These are phyloP conservation scores for Pithys albifrons DNA, from an alignment of 2,113 vertebrate genomes.

Conservation along the genomic window DNA sequence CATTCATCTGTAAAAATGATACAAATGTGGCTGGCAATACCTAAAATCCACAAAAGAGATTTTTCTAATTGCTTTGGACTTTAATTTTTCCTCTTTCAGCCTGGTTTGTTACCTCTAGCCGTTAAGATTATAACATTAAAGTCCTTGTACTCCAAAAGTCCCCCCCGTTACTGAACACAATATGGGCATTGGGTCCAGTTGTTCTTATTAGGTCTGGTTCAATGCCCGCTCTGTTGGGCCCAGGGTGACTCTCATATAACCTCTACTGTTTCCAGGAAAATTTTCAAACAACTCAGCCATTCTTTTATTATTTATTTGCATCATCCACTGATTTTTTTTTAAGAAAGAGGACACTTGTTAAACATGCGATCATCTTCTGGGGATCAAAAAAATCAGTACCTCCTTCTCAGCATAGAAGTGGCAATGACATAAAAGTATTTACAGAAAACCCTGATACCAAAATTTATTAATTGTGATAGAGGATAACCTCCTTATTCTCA, in stretches of 20 bases:
- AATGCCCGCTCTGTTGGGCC: neutral
- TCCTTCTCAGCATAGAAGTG: neutral
- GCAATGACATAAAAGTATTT: neutral
- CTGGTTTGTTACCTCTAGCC: conserved; percentile 20
- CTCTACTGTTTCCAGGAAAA: conserved; percentile 14
- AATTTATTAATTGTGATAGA: neutral
- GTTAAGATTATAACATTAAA: conserved; percentile 21
- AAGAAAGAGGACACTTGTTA: neutral
- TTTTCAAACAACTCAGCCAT: conserved; percentile 21
- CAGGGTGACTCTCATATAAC: conserved; percentile 30
- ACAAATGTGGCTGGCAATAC: neutral
- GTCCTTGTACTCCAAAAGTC: neutral
- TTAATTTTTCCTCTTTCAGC: neutral
- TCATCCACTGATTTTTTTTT: neutral
- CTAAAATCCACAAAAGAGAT: conserved; percentile 2
- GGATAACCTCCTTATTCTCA: neutral
- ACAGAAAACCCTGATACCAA: neutral
- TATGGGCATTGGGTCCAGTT: neutral
- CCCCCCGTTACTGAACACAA: neutral
- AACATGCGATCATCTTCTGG: neutral
- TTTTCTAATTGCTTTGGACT: conserved; percentile 24
- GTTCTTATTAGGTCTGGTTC: conserved; percentile 47
- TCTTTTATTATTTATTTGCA: conserved; percentile 32
- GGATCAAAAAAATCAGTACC: neutral
- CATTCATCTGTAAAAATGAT: conserved; percentile 16